Evolutionary conservation across 2,888 invertebrate species (phyloP).

Genomic region (Archaeoteleia sp.): DNA sequence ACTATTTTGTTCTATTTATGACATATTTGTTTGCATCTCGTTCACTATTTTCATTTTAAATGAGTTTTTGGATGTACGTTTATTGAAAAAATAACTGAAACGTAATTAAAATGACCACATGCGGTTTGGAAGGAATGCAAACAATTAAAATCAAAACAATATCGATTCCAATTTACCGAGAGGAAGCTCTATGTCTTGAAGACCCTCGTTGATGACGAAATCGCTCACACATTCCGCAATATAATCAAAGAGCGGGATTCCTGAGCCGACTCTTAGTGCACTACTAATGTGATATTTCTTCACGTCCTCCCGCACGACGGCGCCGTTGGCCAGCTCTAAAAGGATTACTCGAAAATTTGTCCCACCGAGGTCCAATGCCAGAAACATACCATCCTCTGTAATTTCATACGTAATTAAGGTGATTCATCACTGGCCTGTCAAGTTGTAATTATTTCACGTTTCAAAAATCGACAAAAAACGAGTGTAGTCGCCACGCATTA

Average conservation of each 20-base stretch:
- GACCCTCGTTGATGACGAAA: slow-evolving; percentile 80
- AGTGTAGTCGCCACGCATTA: too few species aligned
- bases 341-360: slow-evolving; percentile 87
- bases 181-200: slow-evolving; percentile 78
- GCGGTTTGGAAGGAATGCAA: neutral
- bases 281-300: slow-evolving; percentile 81
- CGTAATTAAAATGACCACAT: neutral
- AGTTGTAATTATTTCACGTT: too few species aligned
- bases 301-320: slow-evolving; percentile 78
- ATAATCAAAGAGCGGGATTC: slow-evolving; percentile 83
- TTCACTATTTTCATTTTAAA: too few species aligned
- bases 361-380: slow-evolving; percentile 88
- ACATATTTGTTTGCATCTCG: too few species aligned
- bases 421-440: too few species aligned
- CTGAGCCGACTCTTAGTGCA: slow-evolving; percentile 79
- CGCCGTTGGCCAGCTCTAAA: slow-evolving; percentile 78
- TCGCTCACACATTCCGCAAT: slow-evolving; percentile 84
- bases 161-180: slow-evolving; percentile 77
- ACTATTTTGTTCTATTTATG: too few species aligned
- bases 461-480: too few species aligned
- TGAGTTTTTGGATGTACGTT: too few species aligned
- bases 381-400: slow-evolving; percentile 81
- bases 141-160: slow-evolving; percentile 9
- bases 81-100: too few species aligned
- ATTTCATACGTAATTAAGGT: too few species aligned